These are phyloP conservation scores for Hipparchia semele DNA, from an alignment of 2,888 invertebrate genomes.

Conservation along the genomic window DNA sequence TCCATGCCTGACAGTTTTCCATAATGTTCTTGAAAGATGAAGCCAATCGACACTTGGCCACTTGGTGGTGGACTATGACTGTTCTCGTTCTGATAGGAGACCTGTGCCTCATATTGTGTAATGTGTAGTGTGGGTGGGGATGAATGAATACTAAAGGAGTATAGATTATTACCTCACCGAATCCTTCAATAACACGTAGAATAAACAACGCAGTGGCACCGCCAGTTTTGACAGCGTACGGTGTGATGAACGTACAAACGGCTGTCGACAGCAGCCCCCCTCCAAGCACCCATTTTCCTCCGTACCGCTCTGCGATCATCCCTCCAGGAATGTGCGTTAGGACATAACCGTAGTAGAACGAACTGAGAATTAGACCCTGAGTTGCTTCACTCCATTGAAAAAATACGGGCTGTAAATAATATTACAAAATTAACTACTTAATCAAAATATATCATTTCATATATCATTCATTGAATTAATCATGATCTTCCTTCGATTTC, in stretches of 20 bases:
- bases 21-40: no score
- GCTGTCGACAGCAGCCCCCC: constrained; percentile 91
- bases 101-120: no score
- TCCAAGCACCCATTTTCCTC: constrained; percentile 93
- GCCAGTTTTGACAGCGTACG: constrained; percentile 84
- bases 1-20: no score
- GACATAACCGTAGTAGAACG: constrained; percentile 94
- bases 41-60: no score
- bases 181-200: constrained; percentile 79
- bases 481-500: no score
- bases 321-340: constrained; percentile 93
- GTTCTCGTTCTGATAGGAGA: no score
- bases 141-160: no score
- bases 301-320: constrained; percentile 89
- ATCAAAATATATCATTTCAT: no score
- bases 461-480: no score
- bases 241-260: constrained; percentile 91
- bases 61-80: no score
- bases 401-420: constrained; percentile 34
- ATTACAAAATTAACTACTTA: no score
- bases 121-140: no score
- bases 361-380: constrained; percentile 90
- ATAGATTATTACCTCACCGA: constrained; percentile 85
- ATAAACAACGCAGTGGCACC: constrained; percentile 81
- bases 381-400: constrained; percentile 88